Evolutionary conservation across 2,797 vertebrate species (phyloP), one percentile per base, ranked within the genome.

Genomic region (Trematomus bernacchii): DNA sequence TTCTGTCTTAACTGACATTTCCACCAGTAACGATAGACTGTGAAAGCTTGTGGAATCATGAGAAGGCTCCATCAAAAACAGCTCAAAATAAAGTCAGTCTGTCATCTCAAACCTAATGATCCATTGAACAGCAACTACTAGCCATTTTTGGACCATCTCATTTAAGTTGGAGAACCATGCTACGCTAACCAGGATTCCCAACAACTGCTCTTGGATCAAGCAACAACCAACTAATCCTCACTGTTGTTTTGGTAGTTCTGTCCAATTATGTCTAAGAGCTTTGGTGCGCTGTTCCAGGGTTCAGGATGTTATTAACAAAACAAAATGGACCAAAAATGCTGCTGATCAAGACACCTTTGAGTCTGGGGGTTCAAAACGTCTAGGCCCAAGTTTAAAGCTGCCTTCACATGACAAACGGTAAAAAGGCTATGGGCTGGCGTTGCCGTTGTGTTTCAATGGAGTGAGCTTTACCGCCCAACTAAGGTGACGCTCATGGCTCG

Each of bases 1-100:
- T 13, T 69, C 30, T 64, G 64, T 67, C 57, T 61, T 6, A 76
- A 63, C 79, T 53, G 50, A 62, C 18, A 10, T 51, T 8, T 43
- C 51, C 46, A 55, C 43, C 40, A 60, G 23, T 43, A 67, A 51
- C 65, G 6, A 37, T 37, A 37, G 33, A 37, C 33, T 9, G 33
- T 37, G 33, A 37, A 37, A 65, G 37, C 27, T 57, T 16, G 50
- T 57, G 47, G 42, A n/a, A 62, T 60, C 66, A 6, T 1, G 12
- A 76, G 30, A 54, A 37, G 10, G 43, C 50, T 63, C 53, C 7
- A 52, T 51, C 19, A 3, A 48, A 33, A 42, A 43, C 37, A 57
- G 23, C 15, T 54, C 4, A 50, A 76, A 66, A 51, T 33, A 40
- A 51, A 33, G n/a, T 63, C 40, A 40, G 52, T 23, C 15, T 2